phyloP scores from a whole-genome alignment of 2,113 vertebrate genomes.

The Colistium nudipinnis region DNA sequence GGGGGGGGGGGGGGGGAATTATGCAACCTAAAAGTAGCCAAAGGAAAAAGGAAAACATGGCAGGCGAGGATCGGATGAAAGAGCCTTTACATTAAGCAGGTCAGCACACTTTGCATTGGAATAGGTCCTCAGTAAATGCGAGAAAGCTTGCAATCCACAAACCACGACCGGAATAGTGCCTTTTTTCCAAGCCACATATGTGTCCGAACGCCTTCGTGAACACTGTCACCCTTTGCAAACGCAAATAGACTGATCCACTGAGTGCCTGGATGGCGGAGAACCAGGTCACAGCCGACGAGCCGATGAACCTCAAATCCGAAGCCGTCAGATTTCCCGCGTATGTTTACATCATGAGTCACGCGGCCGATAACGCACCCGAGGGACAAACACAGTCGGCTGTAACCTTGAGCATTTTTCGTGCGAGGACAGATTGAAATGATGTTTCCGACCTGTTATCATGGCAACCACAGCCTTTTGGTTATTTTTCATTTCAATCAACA shows the following conservation, averaged over 20 bases:
- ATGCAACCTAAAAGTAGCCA: slow-evolving; percentile 11
- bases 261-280: slow-evolving; percentile 24
- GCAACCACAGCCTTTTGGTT: background rate
- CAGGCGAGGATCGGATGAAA: slow-evolving; percentile 16
- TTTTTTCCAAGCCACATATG: background rate
- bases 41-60: slow-evolving; percentile 25
- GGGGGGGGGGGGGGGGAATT: too few species aligned
- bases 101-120: background rate
- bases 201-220: slow-evolving; percentile 20
- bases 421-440: background rate
- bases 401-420: slow-evolving; percentile 13
- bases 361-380: slow-evolving; percentile 10
- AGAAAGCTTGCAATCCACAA: slow-evolving; percentile 9
- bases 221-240: slow-evolving; percentile 36
- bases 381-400: background rate
- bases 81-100: slow-evolving; percentile 8
- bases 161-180: background rate
- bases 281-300: slow-evolving; percentile 31
- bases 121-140: slow-evolving; percentile 23
- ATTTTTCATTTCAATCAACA: slow-evolving; percentile 41
- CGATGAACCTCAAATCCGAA: slow-evolving; percentile 26
- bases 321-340: slow-evolving; percentile 21
- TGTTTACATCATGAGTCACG: slow-evolving; percentile 15
- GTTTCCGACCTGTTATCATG: background rate
- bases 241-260: slow-evolving; percentile 19